Evolutionary conservation across 2,797 vertebrate genomes (phyloP).

Genomic region (Eulemur mongoz): DNA sequence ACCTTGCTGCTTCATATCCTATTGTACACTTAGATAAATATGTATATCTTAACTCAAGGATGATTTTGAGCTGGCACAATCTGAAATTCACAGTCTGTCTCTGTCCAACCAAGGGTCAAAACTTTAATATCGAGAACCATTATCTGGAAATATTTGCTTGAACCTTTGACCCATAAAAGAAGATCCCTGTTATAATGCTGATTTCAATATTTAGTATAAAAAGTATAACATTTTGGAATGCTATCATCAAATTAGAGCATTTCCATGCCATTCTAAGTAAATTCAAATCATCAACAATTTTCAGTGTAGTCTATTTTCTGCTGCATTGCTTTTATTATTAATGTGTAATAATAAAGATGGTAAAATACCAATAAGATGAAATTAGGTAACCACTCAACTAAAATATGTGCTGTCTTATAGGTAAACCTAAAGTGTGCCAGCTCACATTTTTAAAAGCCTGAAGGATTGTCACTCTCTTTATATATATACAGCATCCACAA

Average conservation of each 20-base stretch:
- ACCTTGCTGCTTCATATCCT: slow-evolving; percentile 24
- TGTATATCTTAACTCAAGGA: background rate
- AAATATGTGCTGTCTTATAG: background rate
- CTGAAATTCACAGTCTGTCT: background rate
- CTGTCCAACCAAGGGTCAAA: background rate
- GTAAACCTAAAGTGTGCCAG: background rate
- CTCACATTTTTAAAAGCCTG: background rate
- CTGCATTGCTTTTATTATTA: background rate
- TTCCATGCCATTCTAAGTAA: slow-evolving; percentile 2
- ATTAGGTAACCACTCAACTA: background rate
- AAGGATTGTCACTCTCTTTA: background rate
- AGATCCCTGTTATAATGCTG: background rate
- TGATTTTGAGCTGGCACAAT: slow-evolving; percentile 3
- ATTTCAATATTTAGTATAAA: slow-evolving; percentile 34
- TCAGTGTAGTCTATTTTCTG: background rate
- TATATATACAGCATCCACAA: background rate
- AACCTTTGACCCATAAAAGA: slow-evolving; percentile 18
- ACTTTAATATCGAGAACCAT: slow-evolving; percentile 24
- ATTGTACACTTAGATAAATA: slow-evolving; percentile 45
- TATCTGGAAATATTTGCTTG: slow-evolving; percentile 17
- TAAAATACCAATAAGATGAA: background rate
- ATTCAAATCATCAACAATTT: slow-evolving; percentile 37
- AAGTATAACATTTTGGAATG: slow-evolving; percentile 12
- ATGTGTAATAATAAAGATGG: background rate
- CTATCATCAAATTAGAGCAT: background rate